A percentile compares a stretch with the other conserved stretches of the same genome.
Conservation (phyloP, 2,797 vertebrate genomes). For the Peromyscus eremicus region DNA sequence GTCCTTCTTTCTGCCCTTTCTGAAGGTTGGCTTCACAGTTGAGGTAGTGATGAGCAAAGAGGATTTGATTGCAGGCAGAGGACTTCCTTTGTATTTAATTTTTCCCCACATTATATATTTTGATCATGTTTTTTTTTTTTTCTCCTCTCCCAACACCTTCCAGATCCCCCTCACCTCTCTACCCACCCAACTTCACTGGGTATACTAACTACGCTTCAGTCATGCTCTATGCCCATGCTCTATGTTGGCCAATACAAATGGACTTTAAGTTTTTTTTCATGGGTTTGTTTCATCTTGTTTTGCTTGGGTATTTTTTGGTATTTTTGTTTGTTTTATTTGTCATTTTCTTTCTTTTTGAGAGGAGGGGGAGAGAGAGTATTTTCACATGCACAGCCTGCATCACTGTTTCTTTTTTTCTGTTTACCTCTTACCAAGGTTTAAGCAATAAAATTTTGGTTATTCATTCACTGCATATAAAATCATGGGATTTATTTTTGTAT, state of each 20-base stretch:
- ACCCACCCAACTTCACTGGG: no score
- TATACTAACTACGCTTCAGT: not conserved
- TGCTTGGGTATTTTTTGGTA: no score
- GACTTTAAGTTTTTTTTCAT: not conserved
- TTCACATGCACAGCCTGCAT: not conserved
- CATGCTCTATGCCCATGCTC: not conserved
- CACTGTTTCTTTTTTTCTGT: not conserved
- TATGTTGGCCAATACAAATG: no score
- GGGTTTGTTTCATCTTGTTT: not conserved
- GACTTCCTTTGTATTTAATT: not conserved
- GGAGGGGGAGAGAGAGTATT: not conserved
- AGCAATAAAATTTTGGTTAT: not conserved
- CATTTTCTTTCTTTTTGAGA: not conserved
- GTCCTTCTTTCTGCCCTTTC: not conserved
- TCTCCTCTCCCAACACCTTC: not conserved
- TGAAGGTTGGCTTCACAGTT: not conserved
- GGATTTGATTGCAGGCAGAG: not conserved
- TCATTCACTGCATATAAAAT: not conserved
- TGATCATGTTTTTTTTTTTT: not conserved
- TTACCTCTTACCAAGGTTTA: not conserved
- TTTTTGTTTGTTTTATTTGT: not conserved
- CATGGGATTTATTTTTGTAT: not conserved
- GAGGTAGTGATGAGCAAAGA: not conserved
- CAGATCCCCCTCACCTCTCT: no score
- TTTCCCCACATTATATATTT: not conserved